Conservation (phyloP, 1,140 invertebrate genomes). For the Polyergus mexicanus region DNA sequence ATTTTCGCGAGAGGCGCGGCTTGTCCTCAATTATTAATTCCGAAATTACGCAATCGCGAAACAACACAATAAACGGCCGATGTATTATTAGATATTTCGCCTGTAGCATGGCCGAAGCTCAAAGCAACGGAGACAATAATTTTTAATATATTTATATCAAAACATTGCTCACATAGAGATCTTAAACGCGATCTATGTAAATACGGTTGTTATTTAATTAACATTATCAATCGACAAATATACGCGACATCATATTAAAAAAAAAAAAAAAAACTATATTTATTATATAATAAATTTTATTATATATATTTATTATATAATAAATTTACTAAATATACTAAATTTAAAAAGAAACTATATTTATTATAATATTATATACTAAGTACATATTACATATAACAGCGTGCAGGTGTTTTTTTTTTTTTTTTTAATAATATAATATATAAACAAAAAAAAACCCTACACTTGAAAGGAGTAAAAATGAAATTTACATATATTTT, state of each 20-base stretch:
- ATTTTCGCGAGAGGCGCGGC: background rate
- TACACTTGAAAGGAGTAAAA: background rate
- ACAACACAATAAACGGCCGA: constrained; percentile 19
- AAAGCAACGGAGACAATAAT: background rate
- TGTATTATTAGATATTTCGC: constrained; percentile 42
- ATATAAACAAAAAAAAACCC: no score
- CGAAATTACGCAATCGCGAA: constrained; percentile 39
- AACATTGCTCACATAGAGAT: background rate
- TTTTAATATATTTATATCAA: constrained; percentile 10
- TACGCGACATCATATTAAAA: no score
- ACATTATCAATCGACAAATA: background rate
- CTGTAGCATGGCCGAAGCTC: background rate
- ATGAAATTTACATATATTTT: background rate
- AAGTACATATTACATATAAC: no score
- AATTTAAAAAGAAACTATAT: background rate
- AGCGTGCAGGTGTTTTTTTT: no score
- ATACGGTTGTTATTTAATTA: background rate
- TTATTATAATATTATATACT: no score
- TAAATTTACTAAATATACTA: no score
- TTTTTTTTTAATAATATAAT: no score
- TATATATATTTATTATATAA: background rate
- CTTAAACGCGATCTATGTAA: background rate
- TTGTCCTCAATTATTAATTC: constrained; percentile 43
- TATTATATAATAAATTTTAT: no score
- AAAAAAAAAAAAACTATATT: background rate